Percentiles rank a stretch among this genome's conserved stretches.
Conservation (phyloP, 2,113 vertebrate species). For the Silurus asotus region DNA sequence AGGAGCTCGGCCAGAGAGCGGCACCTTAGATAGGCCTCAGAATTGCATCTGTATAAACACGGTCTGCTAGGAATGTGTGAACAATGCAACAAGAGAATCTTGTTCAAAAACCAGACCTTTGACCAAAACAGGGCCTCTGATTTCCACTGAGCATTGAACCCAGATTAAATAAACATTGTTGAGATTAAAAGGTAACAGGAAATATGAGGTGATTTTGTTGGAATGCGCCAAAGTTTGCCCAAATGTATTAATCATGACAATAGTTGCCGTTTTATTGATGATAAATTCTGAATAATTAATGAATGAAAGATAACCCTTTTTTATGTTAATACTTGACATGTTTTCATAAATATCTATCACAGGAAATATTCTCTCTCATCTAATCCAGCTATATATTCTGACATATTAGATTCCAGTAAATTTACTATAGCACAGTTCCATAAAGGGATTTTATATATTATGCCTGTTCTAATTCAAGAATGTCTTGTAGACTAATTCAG, state of each 20-base stretch:
- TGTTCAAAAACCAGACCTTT: constrained; percentile 64
- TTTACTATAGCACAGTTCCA: background rate
- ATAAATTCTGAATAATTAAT: background rate
- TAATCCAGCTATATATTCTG: background rate
- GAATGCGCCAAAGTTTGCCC: background rate
- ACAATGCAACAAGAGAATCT: constrained; percentile 78
- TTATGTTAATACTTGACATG: background rate
- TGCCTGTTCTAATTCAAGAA: background rate
- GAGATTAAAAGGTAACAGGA: background rate
- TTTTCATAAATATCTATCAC: background rate
- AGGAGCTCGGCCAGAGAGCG: constrained; percentile 80
- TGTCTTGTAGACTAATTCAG: background rate
- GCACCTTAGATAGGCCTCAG: constrained; percentile 82
- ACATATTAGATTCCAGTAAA: background rate
- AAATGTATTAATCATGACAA: background rate
- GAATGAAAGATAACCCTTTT: background rate
- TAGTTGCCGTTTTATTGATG: background rate
- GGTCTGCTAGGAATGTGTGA: constrained; percentile 80
- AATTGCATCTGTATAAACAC: constrained; percentile 98
- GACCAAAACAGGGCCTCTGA: constrained; percentile 64
- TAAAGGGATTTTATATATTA: background rate
- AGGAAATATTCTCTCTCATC: background rate
- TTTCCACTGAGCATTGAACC: constrained; percentile 60
- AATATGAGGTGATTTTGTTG: background rate
- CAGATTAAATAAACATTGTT: constrained; percentile 60